Conservation (phyloP, 2,113 vertebrate genomes). For the Pelmatolapia mariae region DNA sequence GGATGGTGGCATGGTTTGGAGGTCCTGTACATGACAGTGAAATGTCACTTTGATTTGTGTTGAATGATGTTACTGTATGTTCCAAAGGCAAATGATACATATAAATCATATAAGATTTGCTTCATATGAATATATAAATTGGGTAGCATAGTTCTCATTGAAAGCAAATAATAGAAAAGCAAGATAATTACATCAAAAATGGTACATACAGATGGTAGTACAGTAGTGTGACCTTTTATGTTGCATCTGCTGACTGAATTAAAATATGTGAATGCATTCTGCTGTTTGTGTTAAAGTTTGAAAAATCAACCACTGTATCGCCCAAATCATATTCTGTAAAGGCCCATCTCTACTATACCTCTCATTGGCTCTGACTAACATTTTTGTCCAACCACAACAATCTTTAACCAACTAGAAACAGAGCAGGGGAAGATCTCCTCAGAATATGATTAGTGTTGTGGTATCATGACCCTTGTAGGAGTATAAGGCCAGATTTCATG, state of each 20-base stretch:
- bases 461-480: not conserved
- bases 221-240: not conserved
- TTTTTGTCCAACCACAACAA: not conserved
- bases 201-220: not conserved
- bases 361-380: not conserved
- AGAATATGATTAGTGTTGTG: not conserved
- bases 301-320: not conserved
- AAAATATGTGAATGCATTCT: not conserved
- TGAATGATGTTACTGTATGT: not conserved
- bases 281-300: not conserved
- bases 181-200: not conserved
- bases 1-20: conserved; percentile 3
- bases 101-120: not conserved
- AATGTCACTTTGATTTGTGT: conserved; percentile 21
- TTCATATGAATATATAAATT: not conserved
- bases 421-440: not conserved
- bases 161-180: not conserved
- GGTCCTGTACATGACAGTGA: not conserved
- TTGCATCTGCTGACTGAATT: not conserved
- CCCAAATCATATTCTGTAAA: not conserved
- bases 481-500: not conserved
- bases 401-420: not conserved
- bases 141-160: not conserved
- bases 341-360: not conserved
- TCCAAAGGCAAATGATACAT: not conserved